Evolutionary conservation across 2,113 vertebrate species (phyloP), one percentile per base, ranked within the genome.

Genomic region (Heterotis niloticus): DNA sequence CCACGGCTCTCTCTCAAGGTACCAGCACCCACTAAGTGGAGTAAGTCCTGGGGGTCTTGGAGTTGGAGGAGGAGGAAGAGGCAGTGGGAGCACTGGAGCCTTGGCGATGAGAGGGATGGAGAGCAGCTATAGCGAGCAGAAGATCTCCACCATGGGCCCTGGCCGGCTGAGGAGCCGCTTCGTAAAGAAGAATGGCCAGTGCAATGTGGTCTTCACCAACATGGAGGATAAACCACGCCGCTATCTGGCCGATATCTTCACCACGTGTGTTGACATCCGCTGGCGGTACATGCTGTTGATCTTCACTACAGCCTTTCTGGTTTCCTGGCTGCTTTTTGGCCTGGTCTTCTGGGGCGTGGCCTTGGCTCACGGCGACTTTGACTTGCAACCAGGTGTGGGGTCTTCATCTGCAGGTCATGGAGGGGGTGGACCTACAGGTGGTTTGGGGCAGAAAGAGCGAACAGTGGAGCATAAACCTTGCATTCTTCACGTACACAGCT

Each of bases 171-270:
- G 95, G 82, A 98, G 95, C 87, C 96, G 97, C n/a, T 98, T 99
- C 0, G 97, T 99, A 18, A 98, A 96, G 92, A 99, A 99, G 89
- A 98, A 96, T 1, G 97, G 97, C 75, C 97, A 99, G 60, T 99
- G 97, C 85, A 99, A 99, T 0, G 95, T 99, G 9, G 89, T 96
- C 66, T 98, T 98, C 82, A 94, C 93, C 86, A 98, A 99, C 91
- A 91, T 99, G 89, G 96, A 96, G 80, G 96, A 98, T 85, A 96
- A 96, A 83, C 94, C 95, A 0, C 94, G 95, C 82, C 96, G 97
- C 78, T 99, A 97, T 89, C 92, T 99, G 78, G 96, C 96, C 0
- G 97, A 99, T 83, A 96, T 99, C 89, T 99, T 99, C 88, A 99
- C 97, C 76, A 99, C 97, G 4, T 99, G 97, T 0, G 97, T 99